phyloP scores from a whole-genome alignment of 2,888 invertebrate species.

The Drosophila hamatofila region DNA sequence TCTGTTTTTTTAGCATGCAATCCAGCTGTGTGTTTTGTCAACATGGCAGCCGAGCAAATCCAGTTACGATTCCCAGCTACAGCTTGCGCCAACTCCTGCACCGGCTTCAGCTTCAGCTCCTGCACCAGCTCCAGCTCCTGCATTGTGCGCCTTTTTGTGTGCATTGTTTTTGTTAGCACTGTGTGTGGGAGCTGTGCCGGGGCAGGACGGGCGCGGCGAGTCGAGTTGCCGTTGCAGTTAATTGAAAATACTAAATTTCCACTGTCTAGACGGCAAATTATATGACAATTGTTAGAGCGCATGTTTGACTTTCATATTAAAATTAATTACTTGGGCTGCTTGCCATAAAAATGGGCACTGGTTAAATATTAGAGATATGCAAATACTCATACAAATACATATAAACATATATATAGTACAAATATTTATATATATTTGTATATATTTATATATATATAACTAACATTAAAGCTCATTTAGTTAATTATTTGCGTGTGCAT shows the following conservation, averaged over 20 bases:
- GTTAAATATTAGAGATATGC: conserved; percentile 43
- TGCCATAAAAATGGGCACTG: conserved; percentile 64
- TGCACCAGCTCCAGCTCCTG: conserved; percentile 23
- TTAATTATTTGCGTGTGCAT: conserved; percentile 8
- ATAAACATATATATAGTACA: not conserved
- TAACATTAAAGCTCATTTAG: conserved; percentile 23
- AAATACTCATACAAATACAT: conserved; percentile 1
- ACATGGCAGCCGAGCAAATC: conserved; percentile 43
- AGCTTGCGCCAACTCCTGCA: conserved; percentile 13
- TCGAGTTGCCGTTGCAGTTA: conserved; percentile 80
- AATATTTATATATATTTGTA: not conserved
- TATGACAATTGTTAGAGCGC: conserved; percentile 83
- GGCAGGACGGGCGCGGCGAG: conserved; percentile 27
- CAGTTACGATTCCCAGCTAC: conserved; percentile 38
- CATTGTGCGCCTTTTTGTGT: conserved; percentile 76
- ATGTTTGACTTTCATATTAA: conserved; percentile 81
- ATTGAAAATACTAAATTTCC: conserved; percentile 85
- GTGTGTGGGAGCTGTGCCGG: not conserved
- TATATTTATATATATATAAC: not conserved
- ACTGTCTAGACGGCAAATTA: conserved; percentile 85
- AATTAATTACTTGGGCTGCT: conserved; percentile 80
- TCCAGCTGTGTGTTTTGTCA: conserved; percentile 57
- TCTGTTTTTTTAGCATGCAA: conserved; percentile 21
- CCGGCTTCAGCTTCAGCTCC: conserved; percentile 20
- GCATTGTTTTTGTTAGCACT: conserved; percentile 57